A percentile compares a stretch with the other conserved stretches of the same genome.
These are phyloP conservation scores for Arrhamphus sclerolepis DNA, from an alignment of 2,797 vertebrate species.

Conservation along the genomic window DNA sequence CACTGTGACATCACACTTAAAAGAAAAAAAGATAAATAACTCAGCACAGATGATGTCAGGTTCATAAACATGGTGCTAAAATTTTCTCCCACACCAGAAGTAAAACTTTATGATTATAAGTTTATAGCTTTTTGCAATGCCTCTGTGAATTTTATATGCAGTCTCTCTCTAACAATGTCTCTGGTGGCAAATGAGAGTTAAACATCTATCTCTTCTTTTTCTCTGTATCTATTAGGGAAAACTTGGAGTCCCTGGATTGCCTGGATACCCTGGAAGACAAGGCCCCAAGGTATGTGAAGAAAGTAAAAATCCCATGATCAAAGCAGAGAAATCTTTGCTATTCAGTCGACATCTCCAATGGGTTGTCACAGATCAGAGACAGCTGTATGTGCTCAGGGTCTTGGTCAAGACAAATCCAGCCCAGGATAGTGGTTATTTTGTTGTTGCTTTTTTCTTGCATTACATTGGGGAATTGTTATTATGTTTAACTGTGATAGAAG, in stretches of 20 bases:
- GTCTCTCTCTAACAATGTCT: constrained; percentile 1
- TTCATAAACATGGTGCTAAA: constrained; percentile 36
- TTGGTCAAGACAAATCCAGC: too few species aligned
- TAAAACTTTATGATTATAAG: constrained; percentile 34
- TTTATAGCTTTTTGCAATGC: constrained; percentile 35
- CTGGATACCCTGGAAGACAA: constrained; percentile 97
- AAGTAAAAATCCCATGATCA: constrained; percentile 1
- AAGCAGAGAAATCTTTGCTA: not conserved
- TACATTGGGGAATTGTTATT: too few species aligned
- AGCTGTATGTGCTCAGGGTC: too few species aligned
- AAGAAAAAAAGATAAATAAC: too few species aligned
- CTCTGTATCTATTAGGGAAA: constrained; percentile 85
- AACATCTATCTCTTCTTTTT: constrained; percentile 29
- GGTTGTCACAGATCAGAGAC: too few species aligned
- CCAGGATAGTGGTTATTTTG: too few species aligned
- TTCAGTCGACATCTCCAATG: not conserved
- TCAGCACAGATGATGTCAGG: constrained; percentile 30
- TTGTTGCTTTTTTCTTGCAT: too few species aligned
- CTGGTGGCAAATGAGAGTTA: constrained; percentile 22
- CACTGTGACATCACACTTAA: too few species aligned
- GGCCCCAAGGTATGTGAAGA: constrained; percentile 88
- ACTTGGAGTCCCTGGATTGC: constrained; percentile 95
- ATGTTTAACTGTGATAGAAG: too few species aligned
- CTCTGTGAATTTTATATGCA: constrained; percentile 35
- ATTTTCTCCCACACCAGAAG: constrained; percentile 7